A percentile compares a stretch with the other conserved stretches of the same genome.
Conservation (phyloP, 2,797 vertebrate genomes). For the Cossypha heuglini region DNA sequence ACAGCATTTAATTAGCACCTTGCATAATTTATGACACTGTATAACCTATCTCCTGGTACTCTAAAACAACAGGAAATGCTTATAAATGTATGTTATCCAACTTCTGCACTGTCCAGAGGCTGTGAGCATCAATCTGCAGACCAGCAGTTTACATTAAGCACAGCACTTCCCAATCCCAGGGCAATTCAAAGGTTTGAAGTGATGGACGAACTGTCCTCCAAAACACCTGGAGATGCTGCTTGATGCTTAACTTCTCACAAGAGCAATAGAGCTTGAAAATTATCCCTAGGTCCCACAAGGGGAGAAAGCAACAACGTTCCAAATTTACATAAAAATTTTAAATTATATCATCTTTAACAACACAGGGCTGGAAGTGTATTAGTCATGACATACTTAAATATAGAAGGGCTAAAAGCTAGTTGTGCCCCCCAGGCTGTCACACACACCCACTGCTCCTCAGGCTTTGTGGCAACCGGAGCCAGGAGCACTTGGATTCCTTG, state of each 20-base stretch:
- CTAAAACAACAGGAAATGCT: background rate
- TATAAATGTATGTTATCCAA: background rate
- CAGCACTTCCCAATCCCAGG: background rate
- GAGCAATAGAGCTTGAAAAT: background rate
- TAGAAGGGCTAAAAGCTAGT: background rate
- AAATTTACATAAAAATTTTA: background rate
- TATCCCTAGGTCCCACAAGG: background rate
- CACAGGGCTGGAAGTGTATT: background rate
- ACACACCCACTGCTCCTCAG: background rate
- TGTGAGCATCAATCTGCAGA: background rate
- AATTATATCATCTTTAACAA: background rate
- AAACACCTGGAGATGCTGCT: background rate
- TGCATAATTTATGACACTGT: slow-evolving; percentile 45
- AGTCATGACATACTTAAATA: background rate
- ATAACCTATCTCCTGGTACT: background rate
- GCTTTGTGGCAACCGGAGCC: background rate
- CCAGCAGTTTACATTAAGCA: background rate
- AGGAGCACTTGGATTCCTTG: background rate
- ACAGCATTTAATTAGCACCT: slow-evolving; percentile 21
- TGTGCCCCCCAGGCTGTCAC: background rate
- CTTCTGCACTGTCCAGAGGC: background rate
- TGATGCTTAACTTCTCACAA: background rate
- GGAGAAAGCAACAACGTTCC: background rate
- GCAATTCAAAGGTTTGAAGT: background rate
- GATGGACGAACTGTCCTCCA: background rate